phyloP scores from a whole-genome alignment of 2,888 invertebrate genomes.

The Pegoplata infirma region DNA sequence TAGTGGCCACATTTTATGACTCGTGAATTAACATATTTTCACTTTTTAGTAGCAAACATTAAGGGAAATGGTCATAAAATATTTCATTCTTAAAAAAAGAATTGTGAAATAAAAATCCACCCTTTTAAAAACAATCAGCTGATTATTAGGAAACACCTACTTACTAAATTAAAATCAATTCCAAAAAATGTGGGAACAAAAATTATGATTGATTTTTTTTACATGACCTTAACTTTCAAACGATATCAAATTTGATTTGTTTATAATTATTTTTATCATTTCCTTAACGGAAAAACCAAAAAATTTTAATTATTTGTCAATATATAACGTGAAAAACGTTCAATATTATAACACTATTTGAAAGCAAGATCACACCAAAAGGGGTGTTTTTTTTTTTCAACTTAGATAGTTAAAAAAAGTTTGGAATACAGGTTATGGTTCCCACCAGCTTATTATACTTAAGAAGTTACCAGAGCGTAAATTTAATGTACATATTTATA shows the following conservation, averaged over 20 bases:
- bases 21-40: not conserved
- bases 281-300: not conserved
- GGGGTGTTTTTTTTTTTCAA: not conserved
- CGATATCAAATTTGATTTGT: not conserved
- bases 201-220: not conserved
- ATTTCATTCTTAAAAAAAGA: not conserved
- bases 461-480: conserved; percentile 39
- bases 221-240: not conserved
- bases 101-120: not conserved
- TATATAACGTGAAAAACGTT: not conserved
- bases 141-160: not conserved
- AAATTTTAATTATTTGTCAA: not conserved
- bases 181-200: not conserved
- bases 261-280: not conserved
- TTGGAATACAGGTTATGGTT: conserved; percentile 20
- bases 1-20: conserved; percentile 27
- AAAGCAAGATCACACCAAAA: not conserved
- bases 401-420: not conserved
- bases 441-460: conserved; percentile 17
- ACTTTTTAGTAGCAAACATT: not conserved
- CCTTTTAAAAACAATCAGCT: not conserved
- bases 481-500: conserved; percentile 2
- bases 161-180: not conserved
- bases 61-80: conserved; percentile 4
- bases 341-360: not conserved